These are phyloP conservation scores for Phyllotis vaccarum DNA, from an alignment of 2,797 vertebrate genomes.

Conservation along the genomic window DNA sequence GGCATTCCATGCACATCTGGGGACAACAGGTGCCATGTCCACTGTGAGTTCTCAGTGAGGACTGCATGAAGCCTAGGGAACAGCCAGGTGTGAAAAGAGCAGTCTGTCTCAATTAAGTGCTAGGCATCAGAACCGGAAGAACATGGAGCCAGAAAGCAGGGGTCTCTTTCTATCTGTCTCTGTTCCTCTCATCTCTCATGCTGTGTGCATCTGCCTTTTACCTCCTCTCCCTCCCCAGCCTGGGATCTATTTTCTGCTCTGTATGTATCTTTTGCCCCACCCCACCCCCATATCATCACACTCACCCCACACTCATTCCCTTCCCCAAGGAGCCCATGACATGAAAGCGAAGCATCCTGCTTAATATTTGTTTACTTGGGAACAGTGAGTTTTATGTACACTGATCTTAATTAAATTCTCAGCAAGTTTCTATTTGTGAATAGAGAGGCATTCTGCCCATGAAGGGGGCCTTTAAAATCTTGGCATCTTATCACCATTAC, in stretches of 20 bases:
- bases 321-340: conserved; percentile 42
- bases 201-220: background rate
- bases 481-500: conserved; percentile 92
- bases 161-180: background rate
- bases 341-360: conserved; percentile 59
- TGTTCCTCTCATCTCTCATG: background rate
- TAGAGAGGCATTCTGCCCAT: conserved; percentile 94
- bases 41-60: background rate
- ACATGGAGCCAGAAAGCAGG: background rate
- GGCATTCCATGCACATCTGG: background rate
- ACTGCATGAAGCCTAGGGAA: background rate
- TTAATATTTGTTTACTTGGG: conserved; percentile 77
- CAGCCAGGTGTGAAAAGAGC: background rate
- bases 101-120: background rate
- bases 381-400: conserved; percentile 77
- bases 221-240: conserved; percentile 7
- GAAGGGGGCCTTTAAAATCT: conserved; percentile 90
- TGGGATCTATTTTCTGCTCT: conserved; percentile 52
- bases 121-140: background rate
- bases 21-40: background rate
- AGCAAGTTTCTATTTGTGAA: conserved; percentile 90
- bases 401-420: conserved; percentile 80
- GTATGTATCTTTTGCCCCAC: conserved; percentile 13
- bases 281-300: background rate
- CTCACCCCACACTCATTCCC: conserved; percentile 3